Evolutionary conservation across 2,888 invertebrate genomes (phyloP), one percentile per base, ranked within the genome.

Genomic region (Meliscaeva auricollis): DNA sequence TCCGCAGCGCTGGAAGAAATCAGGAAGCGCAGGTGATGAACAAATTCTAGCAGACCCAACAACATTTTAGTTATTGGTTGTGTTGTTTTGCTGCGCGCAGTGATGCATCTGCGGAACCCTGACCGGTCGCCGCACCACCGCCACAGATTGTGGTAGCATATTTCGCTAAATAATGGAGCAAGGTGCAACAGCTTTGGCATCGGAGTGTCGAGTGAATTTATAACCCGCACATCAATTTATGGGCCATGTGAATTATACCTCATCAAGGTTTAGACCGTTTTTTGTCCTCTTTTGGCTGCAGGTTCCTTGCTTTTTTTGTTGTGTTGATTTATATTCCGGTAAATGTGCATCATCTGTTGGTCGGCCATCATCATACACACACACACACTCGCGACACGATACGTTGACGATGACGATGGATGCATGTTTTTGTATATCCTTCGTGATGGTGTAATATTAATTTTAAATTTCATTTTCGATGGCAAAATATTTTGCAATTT

Each of bases 401-500:
- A 35, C 20, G 26, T 22, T 26, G 26, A 50, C 56, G 20, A 20
- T 11, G 20, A n/a, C n/a, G 4, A n/a, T 30, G 30, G n/a, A 26
- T 52, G 52, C 22, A 13, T 22, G 9, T 9, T 17, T 50, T 17
- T 32, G 35, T 20, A 30, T 50, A 64, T 84, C 60, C 74, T 75
- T 58, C 38, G 69, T 64, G 74, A 83, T 77, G 46, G 56, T 22
- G 52, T 74, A 73, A 76, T 73, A 73, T 80, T 80, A 85, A 85
- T 76, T 85, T 85, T 44, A 72, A 80, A 80, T 76, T 72, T 76
- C 46, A 85, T 85, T 38, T 85, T 80, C 44, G 22, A 50, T 38
- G 54, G 79, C 17, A 48, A 66, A 66, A 75, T 15, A 44, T 70
- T 44, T 74, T 73, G 77, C 82, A 83, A 83, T 77, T 77, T 76